These are phyloP conservation scores for Megalurothrips usitatus DNA, from an alignment of 2,888 invertebrate species.

Conservation along the genomic window DNA sequence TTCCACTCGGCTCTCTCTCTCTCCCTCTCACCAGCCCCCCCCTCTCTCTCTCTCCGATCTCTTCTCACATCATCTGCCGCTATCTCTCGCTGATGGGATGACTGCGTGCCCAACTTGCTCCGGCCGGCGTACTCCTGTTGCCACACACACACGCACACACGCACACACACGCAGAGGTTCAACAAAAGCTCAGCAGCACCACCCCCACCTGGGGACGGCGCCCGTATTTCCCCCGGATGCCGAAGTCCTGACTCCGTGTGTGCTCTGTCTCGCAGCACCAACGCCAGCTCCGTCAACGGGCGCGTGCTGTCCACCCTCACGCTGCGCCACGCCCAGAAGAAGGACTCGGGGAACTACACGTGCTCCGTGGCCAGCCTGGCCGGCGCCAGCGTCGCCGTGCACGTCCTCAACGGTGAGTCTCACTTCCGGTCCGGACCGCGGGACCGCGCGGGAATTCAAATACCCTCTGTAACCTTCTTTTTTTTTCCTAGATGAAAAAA, in stretches of 20 bases:
- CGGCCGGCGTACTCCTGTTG: too few species aligned
- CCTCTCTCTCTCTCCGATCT: neutral
- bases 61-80: neutral
- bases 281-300: constrained; percentile 47
- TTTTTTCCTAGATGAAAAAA: too few species aligned
- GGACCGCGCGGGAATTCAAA: too few species aligned
- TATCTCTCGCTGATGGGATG: neutral
- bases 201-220: constrained; percentile 1
- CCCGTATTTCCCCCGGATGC: constrained; percentile 28
- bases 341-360: constrained; percentile 59
- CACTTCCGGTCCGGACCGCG: too few species aligned
- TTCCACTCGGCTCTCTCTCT: neutral
- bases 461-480: too few species aligned
- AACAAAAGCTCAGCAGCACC: too few species aligned
- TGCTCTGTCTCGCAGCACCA: constrained; percentile 48
- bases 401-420: constrained; percentile 55
- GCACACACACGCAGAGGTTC: too few species aligned
- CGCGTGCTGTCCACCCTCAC: constrained; percentile 51
- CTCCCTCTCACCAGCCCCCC: neutral
- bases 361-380: constrained; percentile 53
- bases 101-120: too few species aligned
- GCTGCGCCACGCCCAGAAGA: constrained; percentile 53
- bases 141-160: too few species aligned
- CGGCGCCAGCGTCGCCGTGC: constrained; percentile 55
- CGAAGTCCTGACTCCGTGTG: constrained; percentile 31